A percentile compares a stretch with the other conserved stretches of the same genome.
Evolutionary conservation across 1,140 invertebrate genomes (phyloP).

Genomic region (Listronotus bonariensis): DNA sequence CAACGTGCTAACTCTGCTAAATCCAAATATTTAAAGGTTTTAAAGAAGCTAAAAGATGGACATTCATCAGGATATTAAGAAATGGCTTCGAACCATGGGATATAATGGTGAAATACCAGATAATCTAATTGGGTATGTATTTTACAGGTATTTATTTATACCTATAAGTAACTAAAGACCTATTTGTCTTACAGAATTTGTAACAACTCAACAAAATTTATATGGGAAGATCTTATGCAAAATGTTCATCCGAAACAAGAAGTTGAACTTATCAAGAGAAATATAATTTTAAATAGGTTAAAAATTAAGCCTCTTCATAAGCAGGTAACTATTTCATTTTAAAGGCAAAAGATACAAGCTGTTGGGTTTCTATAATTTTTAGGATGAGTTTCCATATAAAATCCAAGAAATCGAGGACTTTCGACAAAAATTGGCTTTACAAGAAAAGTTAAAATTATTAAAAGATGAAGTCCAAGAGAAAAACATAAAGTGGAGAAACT

Average conservation of each 20-base stretch:
- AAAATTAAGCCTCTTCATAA: slow-evolving; percentile 18
- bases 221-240: slow-evolving; percentile 39
- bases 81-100: slow-evolving; percentile 38
- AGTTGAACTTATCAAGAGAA: slow-evolving; percentile 36
- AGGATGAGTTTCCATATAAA: slow-evolving; percentile 25
- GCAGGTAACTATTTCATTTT: slow-evolving; percentile 14
- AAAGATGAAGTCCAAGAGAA: slow-evolving; percentile 16
- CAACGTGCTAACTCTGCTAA: too few species aligned
- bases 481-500: slow-evolving; percentile 10
- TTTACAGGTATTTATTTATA: background rate
- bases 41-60: slow-evolving; percentile 24
- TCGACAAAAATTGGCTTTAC: slow-evolving; percentile 23
- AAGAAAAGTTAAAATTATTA: slow-evolving; percentile 20
- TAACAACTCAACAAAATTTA: slow-evolving; percentile 37
- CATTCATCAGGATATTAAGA: slow-evolving; percentile 15
- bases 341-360: too few species aligned
- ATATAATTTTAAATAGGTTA: slow-evolving; percentile 34
- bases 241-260: slow-evolving; percentile 36
- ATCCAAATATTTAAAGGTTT: too few species aligned
- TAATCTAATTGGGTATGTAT: slow-evolving; percentile 19
- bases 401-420: slow-evolving; percentile 32
- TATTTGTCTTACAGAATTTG: slow-evolving; percentile 31
- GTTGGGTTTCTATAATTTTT: slow-evolving; percentile 2
- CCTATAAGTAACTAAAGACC: background rate
- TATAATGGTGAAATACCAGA: slow-evolving; percentile 35